phyloP scores from a whole-genome alignment of 2,888 invertebrate genomes.

The Laothoe populi region DNA sequence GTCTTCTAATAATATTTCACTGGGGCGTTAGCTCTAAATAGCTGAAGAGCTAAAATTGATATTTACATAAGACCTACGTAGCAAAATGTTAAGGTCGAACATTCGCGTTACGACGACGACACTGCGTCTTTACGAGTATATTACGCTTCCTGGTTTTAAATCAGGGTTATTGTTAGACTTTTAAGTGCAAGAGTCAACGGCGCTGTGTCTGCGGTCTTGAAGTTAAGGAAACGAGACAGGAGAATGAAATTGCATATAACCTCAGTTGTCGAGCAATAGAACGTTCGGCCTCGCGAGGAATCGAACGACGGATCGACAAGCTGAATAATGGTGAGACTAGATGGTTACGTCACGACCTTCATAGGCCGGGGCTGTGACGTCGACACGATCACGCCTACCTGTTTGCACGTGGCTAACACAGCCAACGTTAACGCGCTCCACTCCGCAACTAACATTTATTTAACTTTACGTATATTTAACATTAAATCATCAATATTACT shows the following conservation, averaged over 20 bases:
- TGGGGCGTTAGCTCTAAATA: conserved; percentile 1
- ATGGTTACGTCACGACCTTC: conserved; percentile 79
- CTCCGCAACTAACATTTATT: conserved; percentile 35
- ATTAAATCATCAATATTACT: not conserved
- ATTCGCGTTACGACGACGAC: conserved; percentile 43
- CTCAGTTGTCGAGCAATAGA: conserved; percentile 63
- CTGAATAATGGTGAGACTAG: conserved; percentile 72
- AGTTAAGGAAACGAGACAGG: conserved; percentile 59
- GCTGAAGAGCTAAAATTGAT: conserved; percentile 29
- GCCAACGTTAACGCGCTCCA: conserved; percentile 48
- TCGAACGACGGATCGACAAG: conserved; percentile 71
- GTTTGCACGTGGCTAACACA: conserved; percentile 68
- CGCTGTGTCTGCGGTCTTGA: conserved; percentile 49
- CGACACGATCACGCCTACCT: conserved; percentile 69
- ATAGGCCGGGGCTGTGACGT: conserved; percentile 71
- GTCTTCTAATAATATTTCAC: conserved; percentile 26
- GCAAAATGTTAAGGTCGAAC: conserved; percentile 49
- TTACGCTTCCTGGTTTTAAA: conserved; percentile 55
- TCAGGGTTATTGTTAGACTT: conserved; percentile 50
- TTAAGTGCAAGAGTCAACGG: conserved; percentile 45
- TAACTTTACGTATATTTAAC: not conserved
- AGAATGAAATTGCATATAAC: conserved; percentile 60
- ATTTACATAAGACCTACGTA: conserved; percentile 45
- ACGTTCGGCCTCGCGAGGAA: conserved; percentile 71
- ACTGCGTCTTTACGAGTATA: conserved; percentile 34